Evolutionary conservation across 2,888 invertebrate genomes (phyloP), one percentile per base, ranked within the genome.

Genomic region (Cheiracanthium punctorium): DNA sequence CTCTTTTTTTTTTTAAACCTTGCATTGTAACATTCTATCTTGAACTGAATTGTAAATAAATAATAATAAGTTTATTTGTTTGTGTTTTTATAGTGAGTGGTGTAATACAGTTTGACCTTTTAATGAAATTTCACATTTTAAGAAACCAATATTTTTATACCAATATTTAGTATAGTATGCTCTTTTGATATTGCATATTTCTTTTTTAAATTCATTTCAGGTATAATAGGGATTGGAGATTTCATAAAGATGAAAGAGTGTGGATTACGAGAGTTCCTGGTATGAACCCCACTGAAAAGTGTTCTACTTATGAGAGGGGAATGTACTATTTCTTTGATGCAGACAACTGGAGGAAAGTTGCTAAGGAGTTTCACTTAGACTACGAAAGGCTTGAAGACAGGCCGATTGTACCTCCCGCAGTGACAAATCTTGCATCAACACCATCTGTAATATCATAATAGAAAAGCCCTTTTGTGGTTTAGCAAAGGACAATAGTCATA

Each of bases 251-350:
- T 92, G 99, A 99, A 92, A 96, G 98, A 93, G 97, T 99, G 91
- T 98, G 98, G 98, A 97, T 98, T 92, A 98, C 98, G 91, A 96
- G 98, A 93, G 97, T 97, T 91, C 98, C 98, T 90, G 98, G 98
- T 90, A 95, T 97, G 94, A 95, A 96, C 90, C 95, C 97, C 91
- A 94, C 96, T 90, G 97, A 99, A 92, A 99, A 98, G 93, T 98
- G 97, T 89, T 95, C 95, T 91, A 96, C 96, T 90, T 99, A 97
- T 93, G 99, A 99, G 94, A 95, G 98, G 91, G 99, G 99, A 93
- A 98, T 98, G 91, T 99, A 99, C 94, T 98, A 97, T 93, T 98
- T 98, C 93, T 99, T 99, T 93, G 99, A 99, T 93, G 97, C 97
- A 91, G 96, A 97, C 93, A 98, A 96, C 93, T 99, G 99, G 99